phyloP scores from a whole-genome alignment of 2,888 invertebrate genomes.

The Bruchidius siliquastri region DNA sequence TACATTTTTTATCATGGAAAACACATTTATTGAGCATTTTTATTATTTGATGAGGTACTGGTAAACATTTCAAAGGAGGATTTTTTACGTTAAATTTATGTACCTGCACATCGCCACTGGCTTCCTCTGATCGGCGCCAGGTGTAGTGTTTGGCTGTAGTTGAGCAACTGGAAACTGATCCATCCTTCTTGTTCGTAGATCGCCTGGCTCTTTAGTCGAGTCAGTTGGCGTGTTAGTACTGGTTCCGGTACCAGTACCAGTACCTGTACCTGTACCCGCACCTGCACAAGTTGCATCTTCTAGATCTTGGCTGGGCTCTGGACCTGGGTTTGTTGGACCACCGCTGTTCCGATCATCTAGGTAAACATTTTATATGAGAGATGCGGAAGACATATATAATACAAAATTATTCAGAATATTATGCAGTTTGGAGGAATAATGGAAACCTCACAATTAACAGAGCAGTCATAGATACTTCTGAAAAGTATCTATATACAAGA shows the following conservation, averaged over 20 bases:
- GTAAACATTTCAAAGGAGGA: too few relatives aligned
- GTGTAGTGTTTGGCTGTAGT: constrained; percentile 44
- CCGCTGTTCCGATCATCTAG: constrained; percentile 56
- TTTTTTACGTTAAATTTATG: too few relatives aligned
- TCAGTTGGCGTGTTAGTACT: constrained; percentile 37
- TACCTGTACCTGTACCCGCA: constrained; percentile 31
- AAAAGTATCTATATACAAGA: too few relatives aligned
- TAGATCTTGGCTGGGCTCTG: constrained; percentile 38
- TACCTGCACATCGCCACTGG: constrained; percentile 34
- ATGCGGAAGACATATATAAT: too few relatives aligned
- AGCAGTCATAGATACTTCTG: too few relatives aligned
- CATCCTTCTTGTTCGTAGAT: constrained; percentile 51
- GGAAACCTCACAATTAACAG: too few relatives aligned
- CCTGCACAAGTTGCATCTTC: constrained; percentile 38
- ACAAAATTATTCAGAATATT: too few relatives aligned
- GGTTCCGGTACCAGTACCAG: constrained; percentile 27
- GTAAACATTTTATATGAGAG: too few relatives aligned
- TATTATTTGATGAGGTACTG: too few relatives aligned
- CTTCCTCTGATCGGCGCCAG: constrained; percentile 38
- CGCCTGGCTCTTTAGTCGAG: constrained; percentile 48
- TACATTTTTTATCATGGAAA: too few relatives aligned
- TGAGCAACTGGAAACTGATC: constrained; percentile 52
- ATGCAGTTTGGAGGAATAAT: too few relatives aligned
- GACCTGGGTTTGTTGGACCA: constrained; percentile 51
- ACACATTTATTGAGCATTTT: too few relatives aligned